These are phyloP conservation scores for Dexiosoma caninum DNA, from an alignment of 2,888 invertebrate species.

Conservation along the genomic window DNA sequence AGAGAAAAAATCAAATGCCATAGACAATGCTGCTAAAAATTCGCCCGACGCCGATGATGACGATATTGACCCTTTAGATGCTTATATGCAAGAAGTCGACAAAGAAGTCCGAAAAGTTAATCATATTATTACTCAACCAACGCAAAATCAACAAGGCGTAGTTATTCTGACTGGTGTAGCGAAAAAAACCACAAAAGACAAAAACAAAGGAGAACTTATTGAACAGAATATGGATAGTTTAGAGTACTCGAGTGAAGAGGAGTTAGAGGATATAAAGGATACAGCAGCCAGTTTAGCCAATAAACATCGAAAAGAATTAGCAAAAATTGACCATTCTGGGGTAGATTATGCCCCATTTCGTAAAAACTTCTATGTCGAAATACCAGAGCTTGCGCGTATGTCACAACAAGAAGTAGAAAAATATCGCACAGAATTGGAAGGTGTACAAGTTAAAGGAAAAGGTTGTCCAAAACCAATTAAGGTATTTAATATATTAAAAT, in stretches of 20 bases:
- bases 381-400: slow-evolving; percentile 96
- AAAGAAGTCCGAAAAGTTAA: slow-evolving; percentile 79
- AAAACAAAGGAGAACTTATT: slow-evolving; percentile 96
- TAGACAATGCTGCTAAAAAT: slow-evolving; percentile 72
- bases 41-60: slow-evolving; percentile 79
- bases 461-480: slow-evolving; percentile 97
- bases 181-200: slow-evolving; percentile 84
- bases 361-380: slow-evolving; percentile 98
- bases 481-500: slow-evolving; percentile 67
- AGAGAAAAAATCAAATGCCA: slow-evolving; percentile 78
- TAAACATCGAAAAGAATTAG: slow-evolving; percentile 93
- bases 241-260: slow-evolving; percentile 98
- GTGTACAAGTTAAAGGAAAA: slow-evolving; percentile 96
- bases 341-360: slow-evolving; percentile 93
- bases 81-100: slow-evolving; percentile 93
- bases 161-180: slow-evolving; percentile 91
- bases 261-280: slow-evolving; percentile 94
- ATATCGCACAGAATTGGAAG: slow-evolving; percentile 93
- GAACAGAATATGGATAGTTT: slow-evolving; percentile 99
- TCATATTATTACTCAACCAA: slow-evolving; percentile 78
- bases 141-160: slow-evolving; percentile 79
- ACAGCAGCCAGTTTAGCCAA: slow-evolving; percentile 92
- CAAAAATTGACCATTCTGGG: slow-evolving; percentile 92
- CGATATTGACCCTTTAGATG: slow-evolving; percentile 97
- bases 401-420: slow-evolving; percentile 90